phyloP scores from a whole-genome alignment of 1,140 invertebrate genomes.

The Drosophila paulistorum region DNA sequence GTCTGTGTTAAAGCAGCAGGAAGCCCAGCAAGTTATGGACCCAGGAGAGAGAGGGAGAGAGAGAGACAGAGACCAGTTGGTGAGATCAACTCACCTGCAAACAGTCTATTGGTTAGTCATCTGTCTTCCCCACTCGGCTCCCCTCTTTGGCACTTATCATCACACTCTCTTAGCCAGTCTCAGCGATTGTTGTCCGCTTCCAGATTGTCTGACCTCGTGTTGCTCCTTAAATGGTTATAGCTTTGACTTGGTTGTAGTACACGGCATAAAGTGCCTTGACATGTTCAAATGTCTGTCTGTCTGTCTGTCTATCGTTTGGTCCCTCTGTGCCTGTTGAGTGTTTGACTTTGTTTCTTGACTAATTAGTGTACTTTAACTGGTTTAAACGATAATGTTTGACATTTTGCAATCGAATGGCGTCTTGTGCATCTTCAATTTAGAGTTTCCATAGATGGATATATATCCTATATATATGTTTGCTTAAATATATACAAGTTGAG shows the following conservation, averaged over 20 bases:
- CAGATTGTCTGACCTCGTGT: slow-evolving; percentile 54
- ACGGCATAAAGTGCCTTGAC: slow-evolving; percentile 63
- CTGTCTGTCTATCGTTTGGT: not conserved
- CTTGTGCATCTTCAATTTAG: slow-evolving; percentile 30
- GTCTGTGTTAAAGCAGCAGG: slow-evolving; percentile 76
- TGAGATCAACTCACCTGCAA: slow-evolving; percentile 48
- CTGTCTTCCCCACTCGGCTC: slow-evolving; percentile 13
- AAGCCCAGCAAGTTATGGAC: slow-evolving; percentile 44
- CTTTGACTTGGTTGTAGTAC: slow-evolving; percentile 51
- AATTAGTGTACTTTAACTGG: slow-evolving; percentile 65
- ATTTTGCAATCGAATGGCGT: slow-evolving; percentile 38
- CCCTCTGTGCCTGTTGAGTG: slow-evolving; percentile 1
- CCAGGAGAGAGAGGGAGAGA: not conserved
- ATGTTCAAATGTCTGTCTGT: slow-evolving; percentile 68
- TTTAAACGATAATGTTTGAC: slow-evolving; percentile 41
- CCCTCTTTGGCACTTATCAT: not conserved
- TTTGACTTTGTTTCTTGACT: slow-evolving; percentile 40
- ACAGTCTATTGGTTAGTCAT: slow-evolving; percentile 52
- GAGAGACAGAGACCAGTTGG: slow-evolving; percentile 37
- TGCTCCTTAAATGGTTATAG: slow-evolving; percentile 65
- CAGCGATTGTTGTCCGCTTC: slow-evolving; percentile 17
- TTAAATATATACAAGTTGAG: not conserved
- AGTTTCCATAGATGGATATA: slow-evolving; percentile 8
- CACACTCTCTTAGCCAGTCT: slow-evolving; percentile 6
- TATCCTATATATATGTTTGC: not conserved